Conservation (phyloP, 2,113 vertebrate genomes). For the Aegithalos caudatus region DNA sequence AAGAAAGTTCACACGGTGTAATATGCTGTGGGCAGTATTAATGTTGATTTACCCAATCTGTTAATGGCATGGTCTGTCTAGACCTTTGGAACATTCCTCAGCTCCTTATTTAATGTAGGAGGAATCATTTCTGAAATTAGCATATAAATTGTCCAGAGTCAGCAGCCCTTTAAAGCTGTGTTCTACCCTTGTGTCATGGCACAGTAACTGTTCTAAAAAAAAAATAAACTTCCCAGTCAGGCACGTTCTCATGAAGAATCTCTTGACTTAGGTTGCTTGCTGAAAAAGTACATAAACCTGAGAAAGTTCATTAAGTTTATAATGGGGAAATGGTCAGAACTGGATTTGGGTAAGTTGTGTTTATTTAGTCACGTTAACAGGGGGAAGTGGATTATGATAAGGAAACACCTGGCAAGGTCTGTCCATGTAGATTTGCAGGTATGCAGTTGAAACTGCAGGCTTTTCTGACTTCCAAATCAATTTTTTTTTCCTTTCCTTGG, state of each 20-base stretch:
- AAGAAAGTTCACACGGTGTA: slow-evolving; percentile 43
- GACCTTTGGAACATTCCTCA: slow-evolving; percentile 80
- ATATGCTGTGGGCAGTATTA: slow-evolving; percentile 18
- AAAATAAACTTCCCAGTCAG: not conserved
- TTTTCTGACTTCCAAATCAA: not conserved
- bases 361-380: not conserved
- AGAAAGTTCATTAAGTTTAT: not conserved
- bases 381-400: not conserved
- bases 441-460: not conserved
- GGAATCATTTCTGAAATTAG: slow-evolving; percentile 71
- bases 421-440: rapidly evolving
- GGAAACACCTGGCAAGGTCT: not conserved
- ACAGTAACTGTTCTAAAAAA: not conserved
- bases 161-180: slow-evolving; percentile 46
- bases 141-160: slow-evolving; percentile 68
- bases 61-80: slow-evolving; percentile 42
- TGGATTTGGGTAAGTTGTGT: not conserved
- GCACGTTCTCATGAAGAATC: not conserved
- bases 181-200: slow-evolving; percentile 24
- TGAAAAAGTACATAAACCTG: not conserved
- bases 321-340: not conserved
- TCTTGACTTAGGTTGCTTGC: not conserved
- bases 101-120: slow-evolving; percentile 63
- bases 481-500: not conserved
- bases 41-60: slow-evolving; percentile 41